phyloP scores from a whole-genome alignment of 2,888 invertebrate species.

The Drosophila atroscutellata region DNA sequence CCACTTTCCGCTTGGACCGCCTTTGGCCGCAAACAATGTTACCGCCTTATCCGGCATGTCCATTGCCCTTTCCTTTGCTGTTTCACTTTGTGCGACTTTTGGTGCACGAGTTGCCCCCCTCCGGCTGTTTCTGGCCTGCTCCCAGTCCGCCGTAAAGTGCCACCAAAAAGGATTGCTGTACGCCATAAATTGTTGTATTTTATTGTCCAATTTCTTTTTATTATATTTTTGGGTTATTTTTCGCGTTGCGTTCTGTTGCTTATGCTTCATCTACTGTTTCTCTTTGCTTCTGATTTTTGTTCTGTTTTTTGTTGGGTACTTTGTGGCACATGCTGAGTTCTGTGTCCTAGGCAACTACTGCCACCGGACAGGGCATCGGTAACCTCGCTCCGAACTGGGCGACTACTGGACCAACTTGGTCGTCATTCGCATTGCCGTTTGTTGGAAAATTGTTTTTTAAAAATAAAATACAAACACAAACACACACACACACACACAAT shows the following conservation, averaged over 20 bases:
- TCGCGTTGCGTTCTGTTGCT: constrained; percentile 67
- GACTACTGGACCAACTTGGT: constrained; percentile 58
- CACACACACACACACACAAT: constrained; percentile 11
- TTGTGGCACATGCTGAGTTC: constrained; percentile 74
- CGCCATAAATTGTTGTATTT: constrained; percentile 80
- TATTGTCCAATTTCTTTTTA: constrained; percentile 81
- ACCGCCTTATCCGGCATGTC: constrained; percentile 57
- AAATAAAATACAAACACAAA: constrained; percentile 54
- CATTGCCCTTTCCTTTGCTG: constrained; percentile 13
- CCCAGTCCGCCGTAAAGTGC: constrained; percentile 56
- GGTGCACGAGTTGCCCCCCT: constrained; percentile 36
- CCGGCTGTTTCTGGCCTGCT: constrained; percentile 12
- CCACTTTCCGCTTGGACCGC: constrained; percentile 32
- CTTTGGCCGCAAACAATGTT: constrained; percentile 60
- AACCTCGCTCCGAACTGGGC: constrained; percentile 5
- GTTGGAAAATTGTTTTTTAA: constrained; percentile 72
- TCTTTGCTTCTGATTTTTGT: constrained; percentile 48
- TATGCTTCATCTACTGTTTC: constrained; percentile 74
- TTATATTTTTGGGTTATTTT: constrained; percentile 73
- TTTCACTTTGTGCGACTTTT: constrained; percentile 57
- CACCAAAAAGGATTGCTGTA: constrained; percentile 76
- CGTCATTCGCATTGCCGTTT: constrained; percentile 68
- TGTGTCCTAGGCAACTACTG: constrained; percentile 41
- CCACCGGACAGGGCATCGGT: constrained; percentile 23
- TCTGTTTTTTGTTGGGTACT: constrained; percentile 48